Percentiles rank a stretch among this genome's conserved stretches.
Conservation (phyloP, 2,797 vertebrate species). For the Chaenodraco wilsoni region DNA sequence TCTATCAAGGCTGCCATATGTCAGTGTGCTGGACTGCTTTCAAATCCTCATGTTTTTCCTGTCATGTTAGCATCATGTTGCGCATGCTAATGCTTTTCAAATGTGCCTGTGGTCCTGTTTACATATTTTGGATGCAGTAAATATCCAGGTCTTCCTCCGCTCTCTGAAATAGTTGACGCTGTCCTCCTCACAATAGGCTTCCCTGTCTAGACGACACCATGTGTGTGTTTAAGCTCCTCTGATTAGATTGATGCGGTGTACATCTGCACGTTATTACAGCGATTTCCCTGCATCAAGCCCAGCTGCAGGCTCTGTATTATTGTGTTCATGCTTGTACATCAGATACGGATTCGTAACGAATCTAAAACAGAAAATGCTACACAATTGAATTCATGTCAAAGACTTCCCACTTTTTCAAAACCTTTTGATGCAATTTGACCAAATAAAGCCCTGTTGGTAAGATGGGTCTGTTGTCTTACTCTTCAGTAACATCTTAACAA, state of each 20-base stretch:
- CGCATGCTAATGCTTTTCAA: constrained; percentile 18
- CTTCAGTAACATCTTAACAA: too few relatives aligned
- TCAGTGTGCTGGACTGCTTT: constrained; percentile 19
- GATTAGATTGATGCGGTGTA: constrained; percentile 28
- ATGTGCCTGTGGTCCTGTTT: constrained; percentile 33
- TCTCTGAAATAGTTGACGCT: constrained; percentile 19
- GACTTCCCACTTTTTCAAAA: too few relatives aligned
- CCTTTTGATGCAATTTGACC: too few relatives aligned
- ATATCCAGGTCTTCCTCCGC: constrained; percentile 9
- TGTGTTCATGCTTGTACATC: constrained; percentile 19
- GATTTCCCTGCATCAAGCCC: constrained; percentile 41
- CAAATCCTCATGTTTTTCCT: constrained; percentile 1
- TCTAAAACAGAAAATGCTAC: too few relatives aligned
- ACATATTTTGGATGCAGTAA: constrained; percentile 34
- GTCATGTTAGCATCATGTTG: background rate
- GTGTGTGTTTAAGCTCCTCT: constrained; percentile 32
- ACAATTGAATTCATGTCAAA: too few relatives aligned
- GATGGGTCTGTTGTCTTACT: too few relatives aligned
- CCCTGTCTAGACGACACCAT: constrained; percentile 9
- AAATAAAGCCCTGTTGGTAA: too few relatives aligned
- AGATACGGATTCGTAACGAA: too few relatives aligned
- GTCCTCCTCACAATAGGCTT: background rate
- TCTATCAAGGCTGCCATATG: constrained; percentile 16
- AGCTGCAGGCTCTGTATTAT: constrained; percentile 53
- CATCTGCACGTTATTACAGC: constrained; percentile 60